A percentile compares a stretch with the other conserved stretches of the same genome.
Evolutionary conservation across 1,140 invertebrate species (phyloP).

Genomic region (Megalopta genalis): DNA sequence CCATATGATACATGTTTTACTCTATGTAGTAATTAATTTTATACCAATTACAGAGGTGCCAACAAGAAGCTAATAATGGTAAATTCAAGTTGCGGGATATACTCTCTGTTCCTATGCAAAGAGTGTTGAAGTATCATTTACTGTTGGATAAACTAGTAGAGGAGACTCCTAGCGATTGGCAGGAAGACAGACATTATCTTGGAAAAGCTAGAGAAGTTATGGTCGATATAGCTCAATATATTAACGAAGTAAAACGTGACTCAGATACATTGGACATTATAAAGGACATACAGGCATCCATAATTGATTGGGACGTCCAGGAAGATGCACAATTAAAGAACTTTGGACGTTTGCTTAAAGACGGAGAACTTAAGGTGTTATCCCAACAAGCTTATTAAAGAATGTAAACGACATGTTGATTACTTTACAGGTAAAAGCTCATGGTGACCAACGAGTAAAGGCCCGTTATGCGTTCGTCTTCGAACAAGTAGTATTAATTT

Average conservation of each 20-base stretch:
- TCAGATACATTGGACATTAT: conserved; percentile 95
- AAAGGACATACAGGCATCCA: conserved; percentile 92
- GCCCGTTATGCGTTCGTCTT: conserved; percentile 97
- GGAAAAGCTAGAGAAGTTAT: conserved; percentile 96
- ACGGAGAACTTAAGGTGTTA: conserved; percentile 93
- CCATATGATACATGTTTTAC: conserved; percentile 5
- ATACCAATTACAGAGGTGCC: conserved; percentile 87
- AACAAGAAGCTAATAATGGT: conserved; percentile 95
- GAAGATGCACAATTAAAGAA: conserved; percentile 89
- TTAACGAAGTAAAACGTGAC: conserved; percentile 99
- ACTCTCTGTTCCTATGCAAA: conserved; percentile 97
- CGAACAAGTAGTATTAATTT: conserved; percentile 97
- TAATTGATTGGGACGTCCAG: conserved; percentile 90
- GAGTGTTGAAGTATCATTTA: conserved; percentile 98
- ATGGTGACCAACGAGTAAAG: conserved; percentile 92
- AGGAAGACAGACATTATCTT: conserved; percentile 91
- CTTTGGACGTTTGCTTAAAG: conserved; percentile 93
- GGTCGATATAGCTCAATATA: conserved; percentile 97
- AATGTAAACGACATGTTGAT: neutral
- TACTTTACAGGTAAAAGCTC: conserved; percentile 85
- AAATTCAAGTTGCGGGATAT: conserved; percentile 97
- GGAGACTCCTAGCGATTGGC: conserved; percentile 89
- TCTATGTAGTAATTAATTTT: neutral
- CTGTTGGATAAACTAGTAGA: conserved; percentile 95
- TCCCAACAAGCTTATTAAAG: neutral